Evolutionary conservation across 2,797 vertebrate species (phyloP), one percentile per base, ranked within the genome.

Genomic region (Anolis apletophallus): DNA sequence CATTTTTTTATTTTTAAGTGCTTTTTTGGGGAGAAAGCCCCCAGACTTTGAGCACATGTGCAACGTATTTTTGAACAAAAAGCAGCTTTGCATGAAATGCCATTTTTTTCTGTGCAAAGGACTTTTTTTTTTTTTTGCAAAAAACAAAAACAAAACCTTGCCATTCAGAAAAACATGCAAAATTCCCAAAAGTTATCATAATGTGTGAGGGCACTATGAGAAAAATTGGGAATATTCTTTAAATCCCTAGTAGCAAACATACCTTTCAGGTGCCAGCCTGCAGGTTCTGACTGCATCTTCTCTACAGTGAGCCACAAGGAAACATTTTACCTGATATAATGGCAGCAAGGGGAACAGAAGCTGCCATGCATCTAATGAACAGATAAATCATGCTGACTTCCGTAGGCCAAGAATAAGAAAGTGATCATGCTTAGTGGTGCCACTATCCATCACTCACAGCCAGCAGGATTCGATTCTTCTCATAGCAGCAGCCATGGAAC

Each of bases 401-500:
- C 46, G 61, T 17, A 81, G 79, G 83, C 73, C 73, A 82, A 68
- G 64, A 85, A 85, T 82, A 85, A 77, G 32, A 72, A 71, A 85
- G 73, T 61, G 17, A 85, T 71, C 36, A 19, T 54, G 67, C 52
- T 64, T 71, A 79, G 67, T 29, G 64, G 81, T 54, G 46, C 64
- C 78, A 40, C 73, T 72, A 72, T 88, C 83, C 67, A 77, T 85
- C 87, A 88, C 40, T 64, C 80, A 85, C 67, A 77, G 40, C 23
- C 32, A 32, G 46, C 19, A 10, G 80, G 79, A 77, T 71, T 10
- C 26, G 34, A 77, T 67, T 77, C 67, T 72, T 84, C 23, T 21
- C 9, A 69, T 2, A 26, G 40, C 32, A 67, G n/a, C 73, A n/a
- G 61, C 73, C 64, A 34, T 36, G 23, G 40, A 73, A 71, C n/a